Percentiles rank a stretch among this genome's conserved stretches.
These are phyloP conservation scores for Nesometra sesokonis DNA, from an alignment of 35 echinoderm and acorn worm species.

Conservation along the genomic window DNA sequence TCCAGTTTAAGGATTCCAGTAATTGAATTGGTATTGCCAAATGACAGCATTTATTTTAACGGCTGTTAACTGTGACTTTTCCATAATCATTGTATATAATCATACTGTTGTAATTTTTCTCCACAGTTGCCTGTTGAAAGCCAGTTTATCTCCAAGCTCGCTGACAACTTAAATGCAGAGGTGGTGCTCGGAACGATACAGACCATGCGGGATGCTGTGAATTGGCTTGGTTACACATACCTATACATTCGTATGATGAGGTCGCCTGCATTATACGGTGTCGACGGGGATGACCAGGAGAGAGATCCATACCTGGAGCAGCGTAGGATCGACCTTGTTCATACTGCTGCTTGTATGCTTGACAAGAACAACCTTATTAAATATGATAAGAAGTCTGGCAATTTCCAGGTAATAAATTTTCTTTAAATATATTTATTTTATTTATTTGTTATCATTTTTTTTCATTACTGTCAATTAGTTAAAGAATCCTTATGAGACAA, in stretches of 20 bases:
- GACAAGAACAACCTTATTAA: constrained; percentile 96
- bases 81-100: too few relatives aligned
- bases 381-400: constrained; percentile 88
- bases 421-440: too few relatives aligned
- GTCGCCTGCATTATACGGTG: constrained; percentile 73
- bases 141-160: constrained; percentile 73
- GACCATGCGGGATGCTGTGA: constrained; percentile 90
- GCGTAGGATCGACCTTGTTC: constrained; percentile 75
- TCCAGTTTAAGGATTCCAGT: too few relatives aligned
- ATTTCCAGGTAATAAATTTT: constrained; percentile 61
- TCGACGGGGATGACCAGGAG: constrained; percentile 61
- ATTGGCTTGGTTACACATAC: constrained; percentile 96
- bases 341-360: constrained; percentile 43
- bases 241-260: constrained; percentile 99
- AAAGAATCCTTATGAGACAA: too few relatives aligned
- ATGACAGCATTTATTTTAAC: too few relatives aligned
- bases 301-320: constrained; percentile 83
- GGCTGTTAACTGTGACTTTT: too few relatives aligned
- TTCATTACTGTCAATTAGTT: too few relatives aligned
- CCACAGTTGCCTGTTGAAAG: constrained; percentile 88
- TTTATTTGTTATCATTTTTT: too few relatives aligned
- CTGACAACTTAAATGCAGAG: constrained; percentile 93
- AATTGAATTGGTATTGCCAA: too few relatives aligned
- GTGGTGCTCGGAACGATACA: constrained; percentile 85
- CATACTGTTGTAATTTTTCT: too few relatives aligned